Conservation (phyloP, 53 echinoderm and acorn worm species). For the Henricia sp. region DNA sequence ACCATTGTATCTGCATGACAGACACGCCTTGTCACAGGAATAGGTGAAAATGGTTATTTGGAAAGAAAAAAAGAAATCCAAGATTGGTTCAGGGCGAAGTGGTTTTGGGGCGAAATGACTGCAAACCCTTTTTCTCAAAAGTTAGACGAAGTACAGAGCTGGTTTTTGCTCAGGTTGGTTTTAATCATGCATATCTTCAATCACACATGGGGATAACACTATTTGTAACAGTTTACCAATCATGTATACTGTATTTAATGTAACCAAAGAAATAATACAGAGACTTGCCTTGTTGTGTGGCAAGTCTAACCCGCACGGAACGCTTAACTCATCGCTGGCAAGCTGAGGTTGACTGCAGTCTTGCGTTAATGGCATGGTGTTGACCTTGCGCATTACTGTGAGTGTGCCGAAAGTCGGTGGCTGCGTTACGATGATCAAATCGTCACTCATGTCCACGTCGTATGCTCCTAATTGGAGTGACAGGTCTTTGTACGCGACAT, state of each 20-base stretch:
- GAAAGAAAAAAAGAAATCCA: neutral
- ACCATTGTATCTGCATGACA: too few species aligned
- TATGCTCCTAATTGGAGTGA: slow-evolving; percentile 47
- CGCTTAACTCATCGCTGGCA: neutral
- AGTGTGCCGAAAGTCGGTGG: slow-evolving; percentile 34
- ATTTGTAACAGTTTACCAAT: too few species aligned
- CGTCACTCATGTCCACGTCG: slow-evolving; percentile 55
- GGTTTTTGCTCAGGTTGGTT: too few species aligned
- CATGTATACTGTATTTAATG: neutral
- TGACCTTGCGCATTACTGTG: neutral
- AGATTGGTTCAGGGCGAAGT: too few species aligned
- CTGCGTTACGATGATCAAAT: slow-evolving; percentile 17
- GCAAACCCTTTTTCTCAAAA: too few species aligned
- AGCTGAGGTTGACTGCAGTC: neutral
- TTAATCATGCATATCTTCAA: too few species aligned
- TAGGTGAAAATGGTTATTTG: too few species aligned
- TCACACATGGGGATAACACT: too few species aligned
- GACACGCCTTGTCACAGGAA: too few species aligned
- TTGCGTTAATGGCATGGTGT: slow-evolving; percentile 8
- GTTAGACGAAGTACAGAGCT: neutral
- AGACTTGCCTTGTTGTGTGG: slow-evolving; percentile 7
- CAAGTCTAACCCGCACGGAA: slow-evolving; percentile 36
- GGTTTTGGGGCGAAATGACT: too few species aligned
- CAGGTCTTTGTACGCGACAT: slow-evolving; percentile 52
- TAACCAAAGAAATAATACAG: neutral